phyloP scores from a whole-genome alignment of 1,140 invertebrate species.

The Ectropis grisescens region DNA sequence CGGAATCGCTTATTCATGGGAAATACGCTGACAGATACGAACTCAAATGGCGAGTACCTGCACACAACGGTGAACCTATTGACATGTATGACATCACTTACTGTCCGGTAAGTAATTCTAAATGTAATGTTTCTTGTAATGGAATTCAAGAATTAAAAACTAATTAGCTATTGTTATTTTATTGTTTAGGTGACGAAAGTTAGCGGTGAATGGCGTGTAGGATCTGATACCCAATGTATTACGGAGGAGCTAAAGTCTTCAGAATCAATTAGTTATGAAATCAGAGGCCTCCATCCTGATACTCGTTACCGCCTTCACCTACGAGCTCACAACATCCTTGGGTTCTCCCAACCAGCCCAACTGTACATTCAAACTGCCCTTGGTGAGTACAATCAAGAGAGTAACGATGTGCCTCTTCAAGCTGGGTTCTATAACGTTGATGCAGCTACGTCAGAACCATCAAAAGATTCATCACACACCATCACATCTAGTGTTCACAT shows the following conservation, averaged over 20 bases:
- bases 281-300: conserved; percentile 78
- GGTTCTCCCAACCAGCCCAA: conserved; percentile 80
- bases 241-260: conserved; percentile 70
- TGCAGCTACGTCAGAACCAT: conserved; percentile 47
- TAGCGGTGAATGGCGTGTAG: conserved; percentile 73
- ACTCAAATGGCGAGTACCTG: conserved; percentile 84
- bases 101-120: conserved; percentile 77
- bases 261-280: conserved; percentile 75
- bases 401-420: conserved; percentile 50
- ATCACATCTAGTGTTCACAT: conserved; percentile 26
- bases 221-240: conserved; percentile 71
- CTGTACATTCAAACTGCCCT: conserved; percentile 85
- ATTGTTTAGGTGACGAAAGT: conserved; percentile 70
- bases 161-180: too few species aligned
- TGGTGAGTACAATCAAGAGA: conserved; percentile 78
- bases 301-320: conserved; percentile 87
- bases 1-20: conserved; percentile 51
- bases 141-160: too few species aligned
- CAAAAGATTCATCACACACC: conserved; percentile 25
- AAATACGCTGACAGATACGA: conserved; percentile 83
- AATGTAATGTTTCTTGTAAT: too few species aligned
- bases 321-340: conserved; percentile 87
- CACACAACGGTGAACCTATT: conserved; percentile 91
- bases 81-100: conserved; percentile 85
- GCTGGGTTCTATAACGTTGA: conserved; percentile 68